Evolutionary conservation across 2,888 invertebrate species (phyloP), one percentile per base, ranked within the genome.

Genomic region (Apodemia zela): DNA sequence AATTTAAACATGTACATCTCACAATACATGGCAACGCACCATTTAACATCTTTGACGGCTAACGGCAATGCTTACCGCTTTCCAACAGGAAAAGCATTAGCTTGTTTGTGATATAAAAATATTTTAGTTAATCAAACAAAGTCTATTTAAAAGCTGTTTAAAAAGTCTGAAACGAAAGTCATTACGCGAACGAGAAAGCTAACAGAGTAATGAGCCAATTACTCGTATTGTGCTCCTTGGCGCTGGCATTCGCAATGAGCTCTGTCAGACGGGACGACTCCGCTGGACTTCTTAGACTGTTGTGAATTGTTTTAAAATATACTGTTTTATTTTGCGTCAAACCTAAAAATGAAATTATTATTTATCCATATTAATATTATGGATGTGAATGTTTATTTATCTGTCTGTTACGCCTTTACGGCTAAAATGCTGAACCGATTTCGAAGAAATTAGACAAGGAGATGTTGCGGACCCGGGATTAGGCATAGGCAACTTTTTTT

Each of bases 161-260:
- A 63, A 64, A 64, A 54, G 54, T 49, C 62, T 66, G 66, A 66
- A 64, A 35, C n/a, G 62, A 66, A 63, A 63, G 68, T 64, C 65
- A 63, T 62, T 62, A 66, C 54, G 62, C 63, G 63, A 62, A 38
- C n/a, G 15, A 67, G 57, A 65, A 62, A 35, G 65, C 51, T 64
- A 66, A 63, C 33, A 63, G 59, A 59, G 61, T 60, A 64, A 67
- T 60, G 35, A 67, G 68, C 61, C 68, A 63, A 68, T 67, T 66
- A 47, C 47, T 47, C 47, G 47, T 47, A 68, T 64, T 63, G 62
- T 63, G 38, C 57, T 21, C 59, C 25, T 58, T 42, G 57, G 47
- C 38, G 54, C 35, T 45, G 29, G 21, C 17, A 45, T 45, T 29
- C 54, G 15, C 54, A 57, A 57, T 57, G 54, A 57, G 54, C 54